phyloP scores from a whole-genome alignment of 2,888 invertebrate species.

The Ochropacha duplaris region DNA sequence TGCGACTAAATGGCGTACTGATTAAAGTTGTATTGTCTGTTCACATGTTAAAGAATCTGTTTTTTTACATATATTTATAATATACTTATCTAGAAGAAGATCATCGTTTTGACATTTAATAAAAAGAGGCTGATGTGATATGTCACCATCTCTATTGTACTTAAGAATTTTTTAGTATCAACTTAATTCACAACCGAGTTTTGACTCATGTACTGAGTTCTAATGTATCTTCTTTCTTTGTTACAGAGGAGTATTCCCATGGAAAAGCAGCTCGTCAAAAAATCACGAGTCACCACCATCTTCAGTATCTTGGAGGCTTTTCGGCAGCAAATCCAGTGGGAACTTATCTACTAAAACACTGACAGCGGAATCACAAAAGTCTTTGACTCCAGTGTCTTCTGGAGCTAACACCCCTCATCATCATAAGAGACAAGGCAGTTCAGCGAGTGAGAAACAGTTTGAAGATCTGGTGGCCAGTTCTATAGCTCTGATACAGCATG shows the following conservation, averaged over 20 bases:
- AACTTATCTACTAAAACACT: conserved; percentile 58
- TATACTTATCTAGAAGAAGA: too few species aligned
- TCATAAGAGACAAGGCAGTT: conserved; percentile 74
- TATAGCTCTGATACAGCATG: conserved; percentile 87
- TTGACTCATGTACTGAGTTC: not conserved
- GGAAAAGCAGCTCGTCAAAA: conserved; percentile 70
- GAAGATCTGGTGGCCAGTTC: conserved; percentile 87
- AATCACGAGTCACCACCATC: conserved; percentile 46
- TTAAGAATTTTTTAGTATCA: not conserved
- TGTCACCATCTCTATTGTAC: too few species aligned
- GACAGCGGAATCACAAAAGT: conserved; percentile 57
- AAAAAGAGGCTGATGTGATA: too few species aligned
- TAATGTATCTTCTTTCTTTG: conserved; percentile 29
- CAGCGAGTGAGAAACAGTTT: conserved; percentile 80
- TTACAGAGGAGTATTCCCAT: conserved; percentile 81
- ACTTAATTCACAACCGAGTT: not conserved
- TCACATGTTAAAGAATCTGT: too few species aligned
- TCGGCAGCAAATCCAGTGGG: conserved; percentile 70
- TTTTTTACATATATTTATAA: too few species aligned
- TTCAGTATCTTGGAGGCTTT: conserved; percentile 63
- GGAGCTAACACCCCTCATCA: conserved; percentile 70
- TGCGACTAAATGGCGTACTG: not conserved
- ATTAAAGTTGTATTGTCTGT: too few species aligned
- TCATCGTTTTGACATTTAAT: too few species aligned
- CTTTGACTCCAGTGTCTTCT: conserved; percentile 63